A percentile compares a stretch with the other conserved stretches of the same genome.
phyloP scores from a whole-genome alignment of 2,113 vertebrate genomes.

The Perca schrenkii region DNA sequence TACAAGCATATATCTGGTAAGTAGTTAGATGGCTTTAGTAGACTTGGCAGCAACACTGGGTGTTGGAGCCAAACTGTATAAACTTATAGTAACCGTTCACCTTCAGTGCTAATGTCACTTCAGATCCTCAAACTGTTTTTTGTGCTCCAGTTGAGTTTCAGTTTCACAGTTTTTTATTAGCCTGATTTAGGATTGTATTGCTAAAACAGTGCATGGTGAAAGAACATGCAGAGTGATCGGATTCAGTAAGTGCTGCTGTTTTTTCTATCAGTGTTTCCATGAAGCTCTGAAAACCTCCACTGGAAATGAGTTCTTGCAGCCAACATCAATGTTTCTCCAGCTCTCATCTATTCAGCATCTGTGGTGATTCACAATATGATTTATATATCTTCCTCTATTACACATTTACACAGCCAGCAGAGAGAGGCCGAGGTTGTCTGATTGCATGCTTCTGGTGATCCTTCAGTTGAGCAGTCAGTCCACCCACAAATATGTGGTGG shows the following conservation, averaged over 20 bases:
- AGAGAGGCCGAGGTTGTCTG: slow-evolving; percentile 27
- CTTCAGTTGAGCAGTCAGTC: slow-evolving; percentile 35
- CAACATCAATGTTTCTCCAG: slow-evolving; percentile 72
- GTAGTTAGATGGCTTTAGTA: neutral
- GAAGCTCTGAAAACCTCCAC: slow-evolving; percentile 35
- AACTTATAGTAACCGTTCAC: neutral
- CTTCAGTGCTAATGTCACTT: neutral
- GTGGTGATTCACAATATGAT: slow-evolving; percentile 51
- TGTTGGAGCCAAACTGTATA: neutral
- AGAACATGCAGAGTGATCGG: slow-evolving; percentile 25
- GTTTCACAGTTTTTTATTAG: neutral
- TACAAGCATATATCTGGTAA: neutral
- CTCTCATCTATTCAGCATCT: slow-evolving; percentile 59
- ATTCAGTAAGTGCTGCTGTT: slow-evolving; percentile 47
- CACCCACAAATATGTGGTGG: slow-evolving; percentile 74
- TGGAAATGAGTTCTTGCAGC: slow-evolving; percentile 56
- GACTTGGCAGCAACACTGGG: neutral
- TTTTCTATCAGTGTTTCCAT: slow-evolving; percentile 64
- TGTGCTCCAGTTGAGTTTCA: neutral
- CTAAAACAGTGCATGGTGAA: slow-evolving; percentile 20
- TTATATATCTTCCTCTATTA: slow-evolving; percentile 36
- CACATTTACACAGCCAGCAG: slow-evolving; percentile 26
- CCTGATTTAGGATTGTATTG: slow-evolving; percentile 10
- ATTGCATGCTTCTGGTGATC: slow-evolving; percentile 27
- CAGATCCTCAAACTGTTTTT: neutral